phyloP scores from a whole-genome alignment of 2,888 invertebrate species.

The Julus scandinavius region DNA sequence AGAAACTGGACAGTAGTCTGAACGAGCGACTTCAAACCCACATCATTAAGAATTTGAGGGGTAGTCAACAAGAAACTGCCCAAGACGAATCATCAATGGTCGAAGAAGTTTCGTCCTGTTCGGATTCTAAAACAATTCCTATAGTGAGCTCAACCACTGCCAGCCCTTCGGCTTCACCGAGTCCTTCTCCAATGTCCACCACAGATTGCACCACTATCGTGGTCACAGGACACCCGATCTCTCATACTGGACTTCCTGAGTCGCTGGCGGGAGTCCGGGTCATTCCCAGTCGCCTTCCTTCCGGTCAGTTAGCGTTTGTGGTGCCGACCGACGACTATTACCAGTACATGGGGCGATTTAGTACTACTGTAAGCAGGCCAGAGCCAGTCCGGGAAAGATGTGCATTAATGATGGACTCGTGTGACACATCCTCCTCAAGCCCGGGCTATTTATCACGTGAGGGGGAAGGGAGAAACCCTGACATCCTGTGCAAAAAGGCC shows the following conservation, averaged over 20 bases:
- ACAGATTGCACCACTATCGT: background rate
- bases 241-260: slow-evolving; percentile 39
- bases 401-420: background rate
- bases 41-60: background rate
- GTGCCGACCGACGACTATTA: slow-evolving; percentile 45
- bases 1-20: slow-evolving; percentile 8
- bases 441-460: slow-evolving; percentile 14
- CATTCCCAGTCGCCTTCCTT: slow-evolving; percentile 66
- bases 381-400: background rate
- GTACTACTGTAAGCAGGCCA: background rate
- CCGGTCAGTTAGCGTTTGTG: slow-evolving; percentile 66
- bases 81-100: background rate
- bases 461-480: background rate
- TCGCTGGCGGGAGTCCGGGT: slow-evolving; percentile 52
- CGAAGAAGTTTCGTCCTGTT: background rate
- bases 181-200: background rate
- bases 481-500: background rate
- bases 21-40: slow-evolving; percentile 25
- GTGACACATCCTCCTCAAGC: background rate
- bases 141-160: slow-evolving; percentile 28
- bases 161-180: slow-evolving; percentile 21
- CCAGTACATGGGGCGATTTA: background rate
- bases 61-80: background rate
- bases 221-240: background rate
- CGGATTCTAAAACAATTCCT: background rate